Evolutionary conservation across 2,113 vertebrate species (phyloP).

Genomic region (Corythornis madagascariensis): DNA sequence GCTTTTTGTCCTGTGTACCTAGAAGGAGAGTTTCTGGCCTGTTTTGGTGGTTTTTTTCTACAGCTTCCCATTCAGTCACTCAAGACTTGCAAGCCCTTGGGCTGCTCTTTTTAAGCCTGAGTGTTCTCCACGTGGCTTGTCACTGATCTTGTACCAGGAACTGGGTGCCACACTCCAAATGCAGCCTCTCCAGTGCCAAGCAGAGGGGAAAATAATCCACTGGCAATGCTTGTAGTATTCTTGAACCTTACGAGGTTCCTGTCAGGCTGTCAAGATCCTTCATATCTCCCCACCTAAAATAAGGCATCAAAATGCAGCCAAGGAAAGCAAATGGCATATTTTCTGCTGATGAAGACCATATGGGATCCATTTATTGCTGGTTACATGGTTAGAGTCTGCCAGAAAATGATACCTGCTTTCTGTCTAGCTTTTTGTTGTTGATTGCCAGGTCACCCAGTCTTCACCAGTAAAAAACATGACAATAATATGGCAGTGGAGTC

Average conservation of each 20-base stretch:
- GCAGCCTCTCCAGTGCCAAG: neutral
- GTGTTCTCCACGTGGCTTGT: neutral
- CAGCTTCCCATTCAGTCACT: neutral
- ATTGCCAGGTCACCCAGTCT: neutral
- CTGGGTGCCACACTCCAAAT: neutral
- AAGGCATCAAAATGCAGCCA: conserved; percentile 9
- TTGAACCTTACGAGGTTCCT: conserved; percentile 6
- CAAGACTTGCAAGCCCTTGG: neutral
- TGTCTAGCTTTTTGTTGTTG: conserved; percentile 7
- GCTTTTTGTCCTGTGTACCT: neutral
- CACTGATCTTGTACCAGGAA: neutral
- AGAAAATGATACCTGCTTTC: conserved; percentile 43
- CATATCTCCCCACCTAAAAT: conserved; percentile 32
- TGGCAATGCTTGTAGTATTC: neutral
- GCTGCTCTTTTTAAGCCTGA: neutral
- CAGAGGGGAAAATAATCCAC: neutral
- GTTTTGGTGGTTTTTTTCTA: neutral
- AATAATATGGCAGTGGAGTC: neutral
- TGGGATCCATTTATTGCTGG: conserved; percentile 23
- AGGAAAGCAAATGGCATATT: conserved; percentile 46
- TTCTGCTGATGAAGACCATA: conserved; percentile 40
- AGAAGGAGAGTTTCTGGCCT: neutral
- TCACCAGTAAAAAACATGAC: neutral
- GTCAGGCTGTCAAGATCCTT: conserved; percentile 23
- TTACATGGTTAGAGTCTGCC: neutral